Conservation (phyloP, 2,888 invertebrate species). For the Pasiphila rectangulata region DNA sequence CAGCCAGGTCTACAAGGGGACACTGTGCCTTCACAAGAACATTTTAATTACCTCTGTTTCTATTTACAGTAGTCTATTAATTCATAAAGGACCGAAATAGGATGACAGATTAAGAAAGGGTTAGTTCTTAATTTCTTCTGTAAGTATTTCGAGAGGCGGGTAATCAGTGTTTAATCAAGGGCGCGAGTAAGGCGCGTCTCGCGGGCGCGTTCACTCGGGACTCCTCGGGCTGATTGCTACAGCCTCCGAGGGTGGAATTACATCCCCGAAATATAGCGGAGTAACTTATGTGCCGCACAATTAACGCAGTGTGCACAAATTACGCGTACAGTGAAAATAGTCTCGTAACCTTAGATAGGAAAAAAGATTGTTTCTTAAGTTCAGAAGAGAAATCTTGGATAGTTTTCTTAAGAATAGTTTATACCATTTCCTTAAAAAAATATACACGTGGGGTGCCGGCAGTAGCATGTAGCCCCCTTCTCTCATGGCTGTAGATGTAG, state of each 20-base stretch:
- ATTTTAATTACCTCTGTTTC: conserved; percentile 4
- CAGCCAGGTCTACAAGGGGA: conserved; percentile 25
- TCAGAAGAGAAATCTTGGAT: too few relatives aligned
- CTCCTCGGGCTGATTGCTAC: conserved; percentile 10
- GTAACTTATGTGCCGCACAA: conserved; percentile 1
- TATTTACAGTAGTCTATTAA: neutral
- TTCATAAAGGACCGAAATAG: neutral
- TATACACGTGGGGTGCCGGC: too few relatives aligned
- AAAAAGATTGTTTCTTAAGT: too few relatives aligned
- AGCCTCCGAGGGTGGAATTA: conserved; percentile 16
- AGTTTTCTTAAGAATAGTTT: too few relatives aligned
- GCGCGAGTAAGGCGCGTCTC: conserved; percentile 11
- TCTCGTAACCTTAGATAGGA: too few relatives aligned
- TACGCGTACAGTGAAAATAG: too few relatives aligned
- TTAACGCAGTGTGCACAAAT: neutral
- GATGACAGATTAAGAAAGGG: conserved; percentile 5
- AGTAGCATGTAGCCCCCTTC: too few relatives aligned
- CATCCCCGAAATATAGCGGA: conserved; percentile 12
- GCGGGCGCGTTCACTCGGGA: conserved; percentile 10
- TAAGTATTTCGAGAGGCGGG: neutral
- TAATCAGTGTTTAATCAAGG: conserved; percentile 25
- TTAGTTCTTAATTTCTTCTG: neutral
- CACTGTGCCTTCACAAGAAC: neutral
- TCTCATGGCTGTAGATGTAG: too few relatives aligned
- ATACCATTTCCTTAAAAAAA: too few relatives aligned